A percentile compares a stretch with the other conserved stretches of the same genome.
These are phyloP conservation scores for Corella eumyota DNA, from an alignment of 23 tunicate species.

Conservation along the genomic window DNA sequence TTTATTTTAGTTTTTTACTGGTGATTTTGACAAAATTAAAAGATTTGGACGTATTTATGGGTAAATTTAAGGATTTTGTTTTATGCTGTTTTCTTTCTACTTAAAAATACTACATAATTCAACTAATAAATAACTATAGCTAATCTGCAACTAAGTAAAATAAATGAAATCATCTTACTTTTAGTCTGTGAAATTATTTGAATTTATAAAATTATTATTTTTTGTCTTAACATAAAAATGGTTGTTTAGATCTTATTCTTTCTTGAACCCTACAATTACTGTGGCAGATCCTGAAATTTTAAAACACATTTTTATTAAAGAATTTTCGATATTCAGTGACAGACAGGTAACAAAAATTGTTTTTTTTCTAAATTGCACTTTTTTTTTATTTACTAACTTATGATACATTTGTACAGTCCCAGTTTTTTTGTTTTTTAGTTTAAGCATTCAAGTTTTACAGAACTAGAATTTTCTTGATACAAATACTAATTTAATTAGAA, in stretches of 20 bases:
- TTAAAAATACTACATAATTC: no score
- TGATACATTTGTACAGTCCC: neutral
- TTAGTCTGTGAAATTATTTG: no score
- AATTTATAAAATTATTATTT: no score
- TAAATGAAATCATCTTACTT: no score
- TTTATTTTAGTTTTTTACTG: slow-evolving; percentile 15
- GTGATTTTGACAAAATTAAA: slow-evolving; percentile 28
- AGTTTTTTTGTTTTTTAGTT: neutral
- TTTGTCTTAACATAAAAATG: no score
- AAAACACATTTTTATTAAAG: slow-evolving; percentile 65
- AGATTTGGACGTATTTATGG: slow-evolving; percentile 69
- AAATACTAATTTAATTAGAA: no score
- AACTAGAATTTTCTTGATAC: no score
- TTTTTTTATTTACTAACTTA: neutral
- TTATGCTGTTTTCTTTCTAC: no score
- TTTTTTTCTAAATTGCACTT: neutral
- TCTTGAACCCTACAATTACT: slow-evolving; percentile 19
- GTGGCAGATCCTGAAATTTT: slow-evolving; percentile 56
- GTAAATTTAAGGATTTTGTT: no score
- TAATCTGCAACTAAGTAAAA: no score
- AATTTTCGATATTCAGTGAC: slow-evolving; percentile 33
- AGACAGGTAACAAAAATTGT: slow-evolving; percentile 39
- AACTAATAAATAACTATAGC: no score
- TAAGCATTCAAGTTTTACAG: neutral
- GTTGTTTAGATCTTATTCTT: slow-evolving; percentile 25